Evolutionary conservation across 2,797 vertebrate genomes (phyloP).

Genomic region (Carapus acus): DNA sequence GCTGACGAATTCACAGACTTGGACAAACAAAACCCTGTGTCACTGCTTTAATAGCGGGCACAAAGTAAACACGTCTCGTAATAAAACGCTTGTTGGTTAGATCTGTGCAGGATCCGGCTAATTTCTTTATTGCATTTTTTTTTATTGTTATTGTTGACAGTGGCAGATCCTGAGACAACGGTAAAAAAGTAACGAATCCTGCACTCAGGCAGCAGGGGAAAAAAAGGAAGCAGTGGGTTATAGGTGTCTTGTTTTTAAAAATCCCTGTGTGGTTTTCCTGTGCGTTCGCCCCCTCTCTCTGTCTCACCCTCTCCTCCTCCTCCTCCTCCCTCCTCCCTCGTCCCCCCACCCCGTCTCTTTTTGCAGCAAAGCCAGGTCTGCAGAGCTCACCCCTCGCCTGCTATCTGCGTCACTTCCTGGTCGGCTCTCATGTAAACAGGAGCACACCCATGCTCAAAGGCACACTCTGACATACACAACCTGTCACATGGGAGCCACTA

Average conservation of each 20-base stretch:
- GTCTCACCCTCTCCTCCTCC: constrained; percentile 13
- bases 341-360: constrained; percentile 20
- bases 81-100: constrained; percentile 37
- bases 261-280: constrained; percentile 45
- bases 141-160: constrained; percentile 29
- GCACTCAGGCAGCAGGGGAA: constrained; percentile 10
- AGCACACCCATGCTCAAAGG: constrained; percentile 41
- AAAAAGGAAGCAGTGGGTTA: constrained; percentile 32
- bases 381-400: constrained; percentile 46
- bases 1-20: constrained; percentile 40
- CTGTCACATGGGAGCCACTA: constrained; percentile 62
- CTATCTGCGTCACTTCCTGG: constrained; percentile 68
- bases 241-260: constrained; percentile 31
- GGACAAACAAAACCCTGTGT: constrained; percentile 50
- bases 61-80: constrained; percentile 57
- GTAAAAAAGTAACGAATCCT: constrained; percentile 5
- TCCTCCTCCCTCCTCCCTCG: too few relatives aligned
- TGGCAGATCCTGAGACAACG: constrained; percentile 12
- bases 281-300: constrained; percentile 16
- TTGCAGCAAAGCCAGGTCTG: constrained; percentile 61
- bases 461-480: constrained; percentile 18
- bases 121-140: too few relatives aligned
- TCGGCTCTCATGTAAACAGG: constrained; percentile 62
- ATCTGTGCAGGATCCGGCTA: constrained; percentile 35
- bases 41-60: constrained; percentile 43